A percentile compares a stretch with the other conserved stretches of the same genome.
These are phyloP conservation scores for Sturnira hondurensis DNA, from an alignment of 2,113 vertebrate species.

Conservation along the genomic window DNA sequence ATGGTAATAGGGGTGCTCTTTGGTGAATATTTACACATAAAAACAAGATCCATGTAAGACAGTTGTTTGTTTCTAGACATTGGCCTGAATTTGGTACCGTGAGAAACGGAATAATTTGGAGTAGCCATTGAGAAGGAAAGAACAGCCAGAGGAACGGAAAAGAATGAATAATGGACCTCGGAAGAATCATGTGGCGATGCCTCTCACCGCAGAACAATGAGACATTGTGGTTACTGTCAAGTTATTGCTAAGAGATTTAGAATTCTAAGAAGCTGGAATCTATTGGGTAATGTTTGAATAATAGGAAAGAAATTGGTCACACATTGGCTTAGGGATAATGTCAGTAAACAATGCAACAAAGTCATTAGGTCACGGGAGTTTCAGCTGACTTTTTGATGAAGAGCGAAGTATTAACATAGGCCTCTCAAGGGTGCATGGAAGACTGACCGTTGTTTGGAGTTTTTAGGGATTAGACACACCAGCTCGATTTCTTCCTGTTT, in stretches of 20 bases:
- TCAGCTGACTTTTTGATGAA: not conserved
- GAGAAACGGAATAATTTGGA: not conserved
- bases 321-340: not conserved
- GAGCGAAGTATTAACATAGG: not conserved
- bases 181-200: not conserved
- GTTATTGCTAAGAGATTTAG: constrained; percentile 33
- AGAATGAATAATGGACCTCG: not conserved
- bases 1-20: not conserved
- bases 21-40: not conserved
- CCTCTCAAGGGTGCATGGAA: not conserved
- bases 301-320: constrained; percentile 22
- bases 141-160: not conserved
- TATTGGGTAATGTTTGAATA: constrained; percentile 5
- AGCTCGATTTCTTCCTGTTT: not conserved
- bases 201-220: constrained; percentile 12
- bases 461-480: not conserved
- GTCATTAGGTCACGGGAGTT: not conserved
- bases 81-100: not conserved
- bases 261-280: constrained; percentile 33
- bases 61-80: not conserved
- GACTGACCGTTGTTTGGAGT: not conserved
- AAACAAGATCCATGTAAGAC: not conserved
- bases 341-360: constrained; percentile 30
- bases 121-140: not conserved
- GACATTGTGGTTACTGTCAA: not conserved